Base-by-base conservation (phyloP, 2,888 invertebrate species). In the Diaphora mendica region DNA sequence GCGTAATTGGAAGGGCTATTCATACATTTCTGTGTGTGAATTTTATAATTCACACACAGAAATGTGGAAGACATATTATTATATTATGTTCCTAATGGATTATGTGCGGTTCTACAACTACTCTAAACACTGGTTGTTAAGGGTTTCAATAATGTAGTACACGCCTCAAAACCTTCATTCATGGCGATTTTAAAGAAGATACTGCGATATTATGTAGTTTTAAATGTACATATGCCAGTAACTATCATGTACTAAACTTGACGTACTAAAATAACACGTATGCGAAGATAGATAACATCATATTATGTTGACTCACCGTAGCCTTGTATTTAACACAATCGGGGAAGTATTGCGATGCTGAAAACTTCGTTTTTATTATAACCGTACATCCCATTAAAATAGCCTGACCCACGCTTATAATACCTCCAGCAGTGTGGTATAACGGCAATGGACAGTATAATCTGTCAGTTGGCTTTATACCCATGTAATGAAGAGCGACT, bases 401-500 rank as follows among this genome's bases (percentile, higher is more conserved):
- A 70, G 98, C 97, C 89, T 98, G 98, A 0, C 99, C 99, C 67
- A 98, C 96, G 72, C 98, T 97, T 94, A 99, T 97, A 72, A 98
- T 96, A 17, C 99, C 99, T 26, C 99, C 99, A 0, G 99, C 99
- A 0, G 99, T 98, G 91, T 99, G 99, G 92, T 99, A 99, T n/a
- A 99, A 95, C 0, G 99, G 99, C 82, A 99, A 96, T 0, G 99
- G 97, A 33, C 98, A 98, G 92, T 99, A 99, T 84, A 99, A 96
- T 59, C 97, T 96, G 91, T 99, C 99, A 11, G 96, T 94, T 1
- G 91, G 86, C 20, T 92, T 96, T 71, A 99, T 96, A 0, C 96
- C 96, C 79, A 97, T 96, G 83, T 98, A 92, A 88, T 96, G 96
- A 74, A 98, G 96, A 26, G 97, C 98, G 26, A 96, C 96, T 2